Conservation (phyloP, 2,797 vertebrate genomes). For the Paguma larvata region DNA sequence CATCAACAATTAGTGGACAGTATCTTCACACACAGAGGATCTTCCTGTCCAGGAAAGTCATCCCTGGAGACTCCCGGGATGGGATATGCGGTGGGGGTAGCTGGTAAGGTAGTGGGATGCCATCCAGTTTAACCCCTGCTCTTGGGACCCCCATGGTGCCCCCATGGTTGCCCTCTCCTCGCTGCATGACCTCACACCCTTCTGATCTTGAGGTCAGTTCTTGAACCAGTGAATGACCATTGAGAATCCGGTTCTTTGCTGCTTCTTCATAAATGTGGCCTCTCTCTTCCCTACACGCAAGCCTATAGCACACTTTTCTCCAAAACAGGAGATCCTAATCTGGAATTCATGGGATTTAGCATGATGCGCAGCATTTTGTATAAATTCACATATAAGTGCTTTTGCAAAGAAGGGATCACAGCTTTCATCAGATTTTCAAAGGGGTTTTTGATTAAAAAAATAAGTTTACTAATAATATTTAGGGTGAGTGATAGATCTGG, state of each 20-base stretch:
- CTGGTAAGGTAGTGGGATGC: too few species aligned
- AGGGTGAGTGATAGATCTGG: not conserved
- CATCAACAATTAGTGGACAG: not conserved
- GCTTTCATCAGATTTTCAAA: conserved; percentile 5
- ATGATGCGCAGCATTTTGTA: not conserved
- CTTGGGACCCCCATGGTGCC: not conserved
- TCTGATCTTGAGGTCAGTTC: not conserved
- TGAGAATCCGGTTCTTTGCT: not conserved
- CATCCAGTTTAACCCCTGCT: not conserved
- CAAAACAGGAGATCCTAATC: not conserved
- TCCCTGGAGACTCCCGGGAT: not conserved
- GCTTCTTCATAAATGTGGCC: not conserved
- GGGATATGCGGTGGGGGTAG: accelerated
- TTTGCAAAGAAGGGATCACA: not conserved
- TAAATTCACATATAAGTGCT: not conserved
- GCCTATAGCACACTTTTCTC: not conserved
- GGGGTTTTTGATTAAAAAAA: not conserved
- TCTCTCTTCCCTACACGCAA: not conserved
- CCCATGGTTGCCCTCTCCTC: not conserved
- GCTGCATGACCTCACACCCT: not conserved
- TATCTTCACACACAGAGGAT: not conserved
- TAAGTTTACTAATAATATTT: not conserved
- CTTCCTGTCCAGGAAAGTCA: not conserved
- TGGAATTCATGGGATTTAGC: not conserved
- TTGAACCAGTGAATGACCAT: not conserved